Evolutionary conservation across 2,888 invertebrate species (phyloP), one percentile per base, ranked within the genome.

Genomic region (Caenorhabditis panamensis): DNA sequence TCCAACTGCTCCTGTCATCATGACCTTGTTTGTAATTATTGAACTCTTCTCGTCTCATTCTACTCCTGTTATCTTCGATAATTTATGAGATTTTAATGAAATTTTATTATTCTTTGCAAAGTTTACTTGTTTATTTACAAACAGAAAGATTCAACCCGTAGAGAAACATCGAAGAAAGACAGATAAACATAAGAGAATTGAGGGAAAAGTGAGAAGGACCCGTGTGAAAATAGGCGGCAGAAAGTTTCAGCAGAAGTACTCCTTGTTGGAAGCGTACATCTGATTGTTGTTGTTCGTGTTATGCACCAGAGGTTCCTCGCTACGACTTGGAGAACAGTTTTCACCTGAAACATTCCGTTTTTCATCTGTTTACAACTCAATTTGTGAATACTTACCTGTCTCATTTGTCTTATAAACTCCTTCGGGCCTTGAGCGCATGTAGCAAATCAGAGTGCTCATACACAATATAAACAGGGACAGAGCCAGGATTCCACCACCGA

Each of bases 341-440:
- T 73, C 73, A 41, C 73, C 72, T 72, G 64, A 9, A 58, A 58
- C 26, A 18, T 11, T 13, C 41, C 16, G 24, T 31, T 31, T 31
- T 31, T 31, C 31, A 1, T 64, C 5, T n/a, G 37, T 1, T 20
- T 13, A 36, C 9, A 36, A 9, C 22, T n/a, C 2, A 9, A 6
- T 36, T 8, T 0, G 18, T 16, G 18, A 9, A 13, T n/a, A 16
- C 28, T 49, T 28, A 58, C 81, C 81, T 24, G 81, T 77, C 53
- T 85, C 85, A 51, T 85, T 82, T 16, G 90, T 90, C 64, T 90
- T 89, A 79, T 90, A 90, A 44, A 90, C 90, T n/a, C 90, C 90
- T 73, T 90, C 90, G 9, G 90, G 90, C 20, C 88, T 77, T 9
- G 85, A 82, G 20, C 89, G 75, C 76, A 90, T 83, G 56, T 89